Evolutionary conservation across 2,888 invertebrate genomes (phyloP).

Genomic region (Drosophila niveifrons): DNA sequence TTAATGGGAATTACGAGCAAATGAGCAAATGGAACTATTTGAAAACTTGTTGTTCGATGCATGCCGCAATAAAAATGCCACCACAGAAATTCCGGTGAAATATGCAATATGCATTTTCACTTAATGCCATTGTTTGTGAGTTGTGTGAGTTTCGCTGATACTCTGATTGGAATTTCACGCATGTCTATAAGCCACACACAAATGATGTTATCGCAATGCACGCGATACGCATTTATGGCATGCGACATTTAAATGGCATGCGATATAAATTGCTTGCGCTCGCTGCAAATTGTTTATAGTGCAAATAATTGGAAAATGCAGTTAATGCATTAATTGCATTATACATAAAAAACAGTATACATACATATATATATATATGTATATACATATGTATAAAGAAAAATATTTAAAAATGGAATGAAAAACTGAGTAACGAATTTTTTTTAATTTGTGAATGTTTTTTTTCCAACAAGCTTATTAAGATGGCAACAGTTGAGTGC

Average conservation of each 20-base stretch:
- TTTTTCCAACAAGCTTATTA: too few relatives aligned
- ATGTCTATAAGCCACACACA: conserved; percentile 6
- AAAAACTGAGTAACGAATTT: too few relatives aligned
- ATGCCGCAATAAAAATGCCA: not conserved
- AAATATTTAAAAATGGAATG: too few relatives aligned
- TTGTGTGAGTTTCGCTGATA: not conserved
- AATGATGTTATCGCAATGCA: not conserved
- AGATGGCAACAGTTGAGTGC: too few relatives aligned
- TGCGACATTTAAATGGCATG: not conserved
- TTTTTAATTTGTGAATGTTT: too few relatives aligned
- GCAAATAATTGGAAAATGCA: not conserved
- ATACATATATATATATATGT: too few relatives aligned
- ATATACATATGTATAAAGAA: too few relatives aligned
- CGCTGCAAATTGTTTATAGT: not conserved
- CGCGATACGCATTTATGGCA: conserved; percentile 1
- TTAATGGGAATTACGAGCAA: conserved; percentile 18
- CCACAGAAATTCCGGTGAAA: conserved; percentile 9
- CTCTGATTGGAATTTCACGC: conserved; percentile 11
- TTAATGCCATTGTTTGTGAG: not conserved
- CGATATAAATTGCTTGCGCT: not conserved
- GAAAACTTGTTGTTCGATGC: conserved; percentile 14
- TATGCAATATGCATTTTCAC: conserved; percentile 8
- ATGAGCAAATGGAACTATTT: conserved; percentile 8
- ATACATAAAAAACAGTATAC: too few relatives aligned
- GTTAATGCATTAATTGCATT: not conserved